Evolutionary conservation across 2,888 invertebrate species (phyloP), one percentile per base, ranked within the genome.

Genomic region (Lepetodrilus schrolli): DNA sequence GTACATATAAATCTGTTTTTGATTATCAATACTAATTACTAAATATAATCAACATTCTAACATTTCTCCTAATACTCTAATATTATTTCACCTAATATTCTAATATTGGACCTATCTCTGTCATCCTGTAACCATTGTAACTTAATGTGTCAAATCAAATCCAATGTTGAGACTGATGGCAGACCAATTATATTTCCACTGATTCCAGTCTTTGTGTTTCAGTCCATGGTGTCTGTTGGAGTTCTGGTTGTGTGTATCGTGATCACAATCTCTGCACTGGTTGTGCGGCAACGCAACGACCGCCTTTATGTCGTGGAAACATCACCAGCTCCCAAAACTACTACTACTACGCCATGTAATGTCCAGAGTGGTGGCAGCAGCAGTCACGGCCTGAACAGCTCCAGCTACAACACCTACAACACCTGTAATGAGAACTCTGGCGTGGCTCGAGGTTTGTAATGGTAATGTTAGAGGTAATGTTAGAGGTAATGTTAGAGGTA

Each of bases 251-350:
- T 87, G n/a, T 87, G 86, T 72, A 79, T 92, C 88, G 4, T 90
- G 94, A 95, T 96, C 66, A 95, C 96, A 0, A 93, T 95, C 2
- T 95, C 95, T 0, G 95, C 95, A 85, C 92, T 97, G 74, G 94
- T 96, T 36, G 90, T 96, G 73, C 95, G 96, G 91, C 95, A 96
- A 86, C 93, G 97, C 38, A 95, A 95, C 88, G 83, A 75, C 30
- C 68, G 75, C 48, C 50, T 73, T 73, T 74, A 30, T 30, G 58
- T 58, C 4, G 58, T 58, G 13, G 58, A 58, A 2, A n/a, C 65
- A 21, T 21, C 7, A 13, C 13, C n/a, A n/a, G n/a, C 8, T 8
- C 13, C 4, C 7, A 21, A 20, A 17, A 17, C 26, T 0, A 7
- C 38, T 48, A 17, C 17, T 13, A 30, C 10, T 10, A 10, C 47